A percentile compares a stretch with the other conserved stretches of the same genome.
phyloP scores from a whole-genome alignment of 2,888 invertebrate species.

The Erannis defoliaria region DNA sequence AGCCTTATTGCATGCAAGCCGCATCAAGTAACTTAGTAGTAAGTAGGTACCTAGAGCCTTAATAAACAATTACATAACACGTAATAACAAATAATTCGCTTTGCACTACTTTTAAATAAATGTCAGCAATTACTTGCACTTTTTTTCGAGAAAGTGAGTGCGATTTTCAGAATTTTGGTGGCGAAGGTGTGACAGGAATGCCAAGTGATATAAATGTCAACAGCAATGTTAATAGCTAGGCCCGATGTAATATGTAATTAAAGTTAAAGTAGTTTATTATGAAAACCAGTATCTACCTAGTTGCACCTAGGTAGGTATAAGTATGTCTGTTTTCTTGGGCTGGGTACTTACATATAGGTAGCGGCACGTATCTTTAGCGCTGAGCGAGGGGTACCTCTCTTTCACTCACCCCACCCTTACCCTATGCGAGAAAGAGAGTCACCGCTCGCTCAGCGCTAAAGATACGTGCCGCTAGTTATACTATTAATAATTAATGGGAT shows the following conservation, averaged over 20 bases:
- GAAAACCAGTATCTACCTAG: conserved; percentile 5
- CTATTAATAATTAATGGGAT: no score
- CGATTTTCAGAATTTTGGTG: conserved; percentile 8
- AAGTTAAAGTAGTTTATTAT: conserved; percentile 18
- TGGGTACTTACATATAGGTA: no score
- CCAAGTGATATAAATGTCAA: conserved; percentile 35
- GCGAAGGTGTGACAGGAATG: conserved; percentile 20
- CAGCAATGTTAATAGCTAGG: conserved; percentile 8
- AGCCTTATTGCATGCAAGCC: no score
- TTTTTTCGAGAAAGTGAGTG: conserved; percentile 18
- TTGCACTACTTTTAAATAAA: conserved; percentile 19
- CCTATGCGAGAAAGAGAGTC: no score
- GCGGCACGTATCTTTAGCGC: no score
- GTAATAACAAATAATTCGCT: not conserved
- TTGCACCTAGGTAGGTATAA: not conserved
- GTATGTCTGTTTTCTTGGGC: not conserved
- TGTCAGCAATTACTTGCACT: conserved; percentile 8
- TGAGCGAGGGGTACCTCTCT: no score
- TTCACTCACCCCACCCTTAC: no score
- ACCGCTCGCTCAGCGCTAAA: no score
- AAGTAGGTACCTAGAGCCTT: no score
- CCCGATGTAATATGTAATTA: conserved; percentile 10
- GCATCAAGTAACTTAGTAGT: no score
- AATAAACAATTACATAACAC: no score
- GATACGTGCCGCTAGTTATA: no score